A percentile compares a stretch with the other conserved stretches of the same genome.
Conservation (phyloP, 2,113 vertebrate genomes). For the Pachyramphus minor region DNA sequence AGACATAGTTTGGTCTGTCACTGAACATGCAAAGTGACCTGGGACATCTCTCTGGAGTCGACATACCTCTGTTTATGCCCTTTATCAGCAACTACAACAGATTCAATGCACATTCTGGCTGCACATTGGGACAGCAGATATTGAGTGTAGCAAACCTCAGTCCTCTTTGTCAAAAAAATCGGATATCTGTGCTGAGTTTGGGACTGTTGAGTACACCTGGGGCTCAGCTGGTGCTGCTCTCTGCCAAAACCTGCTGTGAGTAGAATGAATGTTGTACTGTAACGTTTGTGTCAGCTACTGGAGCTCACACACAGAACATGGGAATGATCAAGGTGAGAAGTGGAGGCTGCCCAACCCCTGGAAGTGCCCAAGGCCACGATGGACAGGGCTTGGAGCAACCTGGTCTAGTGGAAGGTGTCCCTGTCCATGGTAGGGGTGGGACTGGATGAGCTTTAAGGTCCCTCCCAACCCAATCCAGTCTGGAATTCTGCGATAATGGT, state of each 20-base stretch:
- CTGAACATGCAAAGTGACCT: background rate
- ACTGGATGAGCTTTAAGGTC: background rate
- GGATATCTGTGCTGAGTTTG: background rate
- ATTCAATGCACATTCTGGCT: background rate
- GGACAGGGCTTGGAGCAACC: background rate
- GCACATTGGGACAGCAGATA: background rate
- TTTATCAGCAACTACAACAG: background rate
- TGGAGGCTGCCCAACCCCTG: background rate
- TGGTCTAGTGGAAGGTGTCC: background rate
- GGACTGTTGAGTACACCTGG: background rate
- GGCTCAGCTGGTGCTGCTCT: background rate
- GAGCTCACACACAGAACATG: background rate
- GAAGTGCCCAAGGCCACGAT: background rate
- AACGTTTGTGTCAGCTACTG: background rate
- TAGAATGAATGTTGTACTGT: background rate
- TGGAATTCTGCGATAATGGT: background rate
- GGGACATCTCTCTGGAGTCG: background rate
- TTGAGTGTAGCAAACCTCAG: rapidly evolving
- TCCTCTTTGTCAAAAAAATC: background rate
- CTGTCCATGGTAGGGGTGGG: background rate
- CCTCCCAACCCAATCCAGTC: background rate
- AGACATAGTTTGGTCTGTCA: background rate
- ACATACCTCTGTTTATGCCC: background rate
- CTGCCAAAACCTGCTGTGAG: background rate
- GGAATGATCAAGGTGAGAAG: background rate